Base-by-base conservation (phyloP, 2,888 invertebrate species). In the Mystacides longicornis region DNA sequence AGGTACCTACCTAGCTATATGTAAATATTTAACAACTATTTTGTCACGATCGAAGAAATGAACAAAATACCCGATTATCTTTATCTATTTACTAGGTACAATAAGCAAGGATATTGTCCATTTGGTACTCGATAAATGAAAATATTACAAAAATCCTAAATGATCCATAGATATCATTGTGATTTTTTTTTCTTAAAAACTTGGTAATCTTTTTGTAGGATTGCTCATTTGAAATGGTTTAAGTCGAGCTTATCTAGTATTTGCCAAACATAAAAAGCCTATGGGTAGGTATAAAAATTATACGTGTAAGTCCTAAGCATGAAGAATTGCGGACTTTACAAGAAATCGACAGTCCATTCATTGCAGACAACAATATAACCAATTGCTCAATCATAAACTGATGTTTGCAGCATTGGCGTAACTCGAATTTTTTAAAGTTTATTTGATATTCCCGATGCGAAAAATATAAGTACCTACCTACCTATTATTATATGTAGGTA, bases 201-300 rank as follows among this genome's bases (percentile, higher is more conserved):
- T 14, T 37, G 16, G 3, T 37, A 46, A 55, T 52, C 55, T 33
- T 7, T 55, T 55, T 55, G 52, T 23, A 20, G 42, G 54, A 50
- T 42, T 57, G 60, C 55, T 60, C 60, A 60, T 60, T 60, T 60
- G 54, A 60, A 55, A 60, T 52, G 55, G 51, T 60, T 60, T 57
- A 55, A 48, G 55, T 52, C 55, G 55, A 60, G 45, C 59, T 37
- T 22, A 21, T 43, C 19, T 22, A n/a, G 21, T 37, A 53, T 46
- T 53, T 47, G 53, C 42, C 56, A 59, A n/a, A n/a, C n/a, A n/a
- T n/a, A n/a, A n/a, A n/a, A n/a, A n/a, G 27, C 27, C 27, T 7
- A 27, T 27, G 27, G 27, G 7, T 7, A 27, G 11, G 11, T 27
- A 27, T 27, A 14, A 37, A 37, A 14, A 37, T 37, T 37, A 14